A percentile compares a stretch with the other conserved stretches of the same genome.
Conservation (phyloP, 2,113 vertebrate species). For the Cairina moschata region DNA sequence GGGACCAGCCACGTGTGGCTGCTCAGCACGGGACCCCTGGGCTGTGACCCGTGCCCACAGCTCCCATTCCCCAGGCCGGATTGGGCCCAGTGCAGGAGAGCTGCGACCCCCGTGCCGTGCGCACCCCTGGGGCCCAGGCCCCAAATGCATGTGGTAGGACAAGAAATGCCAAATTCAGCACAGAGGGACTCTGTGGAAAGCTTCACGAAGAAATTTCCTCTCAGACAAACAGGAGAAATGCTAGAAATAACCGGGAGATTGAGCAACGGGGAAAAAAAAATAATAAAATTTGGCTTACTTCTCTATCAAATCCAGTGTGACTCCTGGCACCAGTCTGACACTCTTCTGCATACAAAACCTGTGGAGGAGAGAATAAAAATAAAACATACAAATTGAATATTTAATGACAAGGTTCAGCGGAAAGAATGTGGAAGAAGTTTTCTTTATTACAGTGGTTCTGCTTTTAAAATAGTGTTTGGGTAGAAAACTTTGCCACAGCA, state of each 20-base stretch:
- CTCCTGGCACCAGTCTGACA: conserved; percentile 95
- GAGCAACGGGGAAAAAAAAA: not conserved
- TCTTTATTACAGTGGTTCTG: not conserved
- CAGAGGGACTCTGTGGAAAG: not conserved
- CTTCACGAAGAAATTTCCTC: not conserved
- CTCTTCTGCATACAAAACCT: conserved; percentile 99
- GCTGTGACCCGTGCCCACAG: accelerated
- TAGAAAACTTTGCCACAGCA: not conserved
- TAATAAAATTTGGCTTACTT: conserved; percentile 83
- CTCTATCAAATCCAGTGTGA: conserved; percentile 97
- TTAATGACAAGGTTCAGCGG: not conserved
- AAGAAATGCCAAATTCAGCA: not conserved
- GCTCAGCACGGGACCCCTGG: not conserved
- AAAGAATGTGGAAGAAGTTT: not conserved
- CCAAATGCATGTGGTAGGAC: accelerated
- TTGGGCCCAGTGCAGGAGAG: too few relatives aligned
- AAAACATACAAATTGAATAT: not conserved
- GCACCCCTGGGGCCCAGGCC: too few relatives aligned
- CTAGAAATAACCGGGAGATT: not conserved
- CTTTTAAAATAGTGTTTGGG: not conserved
- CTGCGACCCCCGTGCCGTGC: too few relatives aligned
- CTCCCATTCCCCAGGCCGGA: not conserved
- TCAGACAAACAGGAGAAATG: not conserved
- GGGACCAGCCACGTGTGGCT: accelerated
- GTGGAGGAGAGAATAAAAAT: conserved; percentile 37